Conservation (phyloP, 2,797 vertebrate genomes). For the Otolemur crassicaudatus region DNA sequence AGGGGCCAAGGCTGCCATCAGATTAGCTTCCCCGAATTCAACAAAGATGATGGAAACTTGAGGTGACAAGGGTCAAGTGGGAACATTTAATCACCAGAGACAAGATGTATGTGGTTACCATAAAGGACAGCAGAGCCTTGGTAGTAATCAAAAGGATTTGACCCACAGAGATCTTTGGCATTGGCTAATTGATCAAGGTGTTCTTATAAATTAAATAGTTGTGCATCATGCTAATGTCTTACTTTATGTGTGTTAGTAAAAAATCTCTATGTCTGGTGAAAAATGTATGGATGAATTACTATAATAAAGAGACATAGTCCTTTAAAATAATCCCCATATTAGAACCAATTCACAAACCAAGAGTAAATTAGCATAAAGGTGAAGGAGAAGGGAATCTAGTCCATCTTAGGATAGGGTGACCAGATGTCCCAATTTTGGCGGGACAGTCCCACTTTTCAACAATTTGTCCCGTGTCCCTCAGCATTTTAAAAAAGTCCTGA, state of each 20-base stretch:
- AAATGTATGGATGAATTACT: neutral
- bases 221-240: neutral
- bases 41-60: neutral
- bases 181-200: slow-evolving; percentile 41
- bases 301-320: neutral
- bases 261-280: neutral
- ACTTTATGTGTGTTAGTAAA: neutral
- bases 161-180: slow-evolving; percentile 61
- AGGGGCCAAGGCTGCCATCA: neutral
- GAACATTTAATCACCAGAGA: slow-evolving; percentile 62
- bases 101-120: slow-evolving; percentile 1
- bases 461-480: too few relatives aligned
- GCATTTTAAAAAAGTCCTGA: too few relatives aligned
- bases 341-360: neutral
- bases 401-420: too few relatives aligned
- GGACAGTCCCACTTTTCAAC: too few relatives aligned
- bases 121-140: neutral
- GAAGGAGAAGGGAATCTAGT: neutral
- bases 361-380: neutral
- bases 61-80: neutral
- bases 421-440: too few relatives aligned
- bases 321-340: neutral
- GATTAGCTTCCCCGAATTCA: neutral
- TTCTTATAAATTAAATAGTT: slow-evolving; percentile 43
- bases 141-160: slow-evolving; percentile 37